phyloP scores from a whole-genome alignment of 2,113 vertebrate species.

The Oxygymnocypris stewartii region DNA sequence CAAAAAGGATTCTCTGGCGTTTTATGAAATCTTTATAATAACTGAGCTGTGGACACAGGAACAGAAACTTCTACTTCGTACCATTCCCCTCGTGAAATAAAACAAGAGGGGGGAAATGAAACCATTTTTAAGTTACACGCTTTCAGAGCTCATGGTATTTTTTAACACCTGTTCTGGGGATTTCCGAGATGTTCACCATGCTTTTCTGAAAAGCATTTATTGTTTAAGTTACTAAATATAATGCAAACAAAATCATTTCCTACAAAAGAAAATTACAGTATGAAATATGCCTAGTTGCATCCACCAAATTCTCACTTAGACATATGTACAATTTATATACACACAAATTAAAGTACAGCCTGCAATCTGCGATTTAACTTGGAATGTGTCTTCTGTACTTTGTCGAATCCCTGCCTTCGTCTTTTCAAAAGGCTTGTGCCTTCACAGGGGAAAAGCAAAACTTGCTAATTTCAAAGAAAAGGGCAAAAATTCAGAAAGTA shows the following conservation, averaged over 20 bases:
- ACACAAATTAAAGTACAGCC: constrained; percentile 68
- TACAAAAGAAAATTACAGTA: constrained; percentile 91
- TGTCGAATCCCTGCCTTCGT: constrained; percentile 53
- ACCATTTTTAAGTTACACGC: constrained; percentile 19
- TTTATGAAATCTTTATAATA: constrained; percentile 22
- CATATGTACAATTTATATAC: constrained; percentile 75
- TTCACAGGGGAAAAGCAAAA: constrained; percentile 54
- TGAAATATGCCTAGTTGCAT: constrained; percentile 81
- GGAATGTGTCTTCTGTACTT: constrained; percentile 74
- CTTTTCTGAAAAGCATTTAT: constrained; percentile 68
- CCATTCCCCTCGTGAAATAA: neutral
- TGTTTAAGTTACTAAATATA: constrained; percentile 72
- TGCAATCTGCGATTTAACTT: constrained; percentile 63
- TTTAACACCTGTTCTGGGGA: constrained; percentile 1
- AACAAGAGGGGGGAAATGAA: constrained; percentile 21
- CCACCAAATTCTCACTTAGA: constrained; percentile 64
- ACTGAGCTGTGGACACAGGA: constrained; percentile 26
- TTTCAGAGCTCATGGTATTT: neutral
- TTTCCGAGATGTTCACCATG: constrained; percentile 42
- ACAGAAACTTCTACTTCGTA: constrained; percentile 39
- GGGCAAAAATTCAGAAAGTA: constrained; percentile 56
- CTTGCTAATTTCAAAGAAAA: constrained; percentile 61
- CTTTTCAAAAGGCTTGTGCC: constrained; percentile 60
- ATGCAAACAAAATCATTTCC: constrained; percentile 83
- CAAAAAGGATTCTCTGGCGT: neutral